phyloP scores from a whole-genome alignment of 2,888 invertebrate genomes.

The Apamea sordens region DNA sequence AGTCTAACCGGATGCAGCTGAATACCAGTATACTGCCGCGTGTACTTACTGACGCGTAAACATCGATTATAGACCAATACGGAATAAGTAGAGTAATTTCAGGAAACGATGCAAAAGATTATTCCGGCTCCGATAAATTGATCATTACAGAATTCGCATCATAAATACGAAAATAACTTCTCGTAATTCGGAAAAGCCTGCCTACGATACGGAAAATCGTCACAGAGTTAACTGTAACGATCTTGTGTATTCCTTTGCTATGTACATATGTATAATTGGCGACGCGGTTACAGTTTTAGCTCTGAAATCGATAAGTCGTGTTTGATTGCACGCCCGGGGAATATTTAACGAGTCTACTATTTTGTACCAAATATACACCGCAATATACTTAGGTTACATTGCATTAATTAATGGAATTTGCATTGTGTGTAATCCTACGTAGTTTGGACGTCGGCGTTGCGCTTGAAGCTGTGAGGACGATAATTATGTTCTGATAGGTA shows the following conservation, averaged over 20 bases:
- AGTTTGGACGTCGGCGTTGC: slow-evolving; percentile 46
- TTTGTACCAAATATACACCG: slow-evolving; percentile 55
- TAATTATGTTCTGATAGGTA: slow-evolving; percentile 61
- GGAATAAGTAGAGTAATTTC: slow-evolving; percentile 17
- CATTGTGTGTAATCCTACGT: slow-evolving; percentile 66
- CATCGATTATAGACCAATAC: neutral
- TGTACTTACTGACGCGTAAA: slow-evolving; percentile 19
- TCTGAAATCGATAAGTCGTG: slow-evolving; percentile 82
- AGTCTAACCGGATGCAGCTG: too few species aligned
- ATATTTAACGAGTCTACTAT: slow-evolving; percentile 73
- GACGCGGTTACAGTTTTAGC: slow-evolving; percentile 80
- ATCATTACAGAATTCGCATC: slow-evolving; percentile 46
- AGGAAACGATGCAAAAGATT: slow-evolving; percentile 26
- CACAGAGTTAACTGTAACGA: slow-evolving; percentile 23
- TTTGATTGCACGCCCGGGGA: slow-evolving; percentile 77
- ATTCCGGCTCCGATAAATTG: slow-evolving; percentile 49
- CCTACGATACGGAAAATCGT: slow-evolving; percentile 3
- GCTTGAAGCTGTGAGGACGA: slow-evolving; percentile 30
- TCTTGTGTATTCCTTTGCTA: slow-evolving; percentile 70
- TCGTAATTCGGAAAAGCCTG: slow-evolving; percentile 6
- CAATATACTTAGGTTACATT: slow-evolving; percentile 63
- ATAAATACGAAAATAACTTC: slow-evolving; percentile 31
- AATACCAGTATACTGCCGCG: too few species aligned
- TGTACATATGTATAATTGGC: slow-evolving; percentile 80
- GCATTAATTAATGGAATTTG: slow-evolving; percentile 78